phyloP scores from a whole-genome alignment of 2,797 vertebrate genomes.

The Cichlasoma orientale region DNA sequence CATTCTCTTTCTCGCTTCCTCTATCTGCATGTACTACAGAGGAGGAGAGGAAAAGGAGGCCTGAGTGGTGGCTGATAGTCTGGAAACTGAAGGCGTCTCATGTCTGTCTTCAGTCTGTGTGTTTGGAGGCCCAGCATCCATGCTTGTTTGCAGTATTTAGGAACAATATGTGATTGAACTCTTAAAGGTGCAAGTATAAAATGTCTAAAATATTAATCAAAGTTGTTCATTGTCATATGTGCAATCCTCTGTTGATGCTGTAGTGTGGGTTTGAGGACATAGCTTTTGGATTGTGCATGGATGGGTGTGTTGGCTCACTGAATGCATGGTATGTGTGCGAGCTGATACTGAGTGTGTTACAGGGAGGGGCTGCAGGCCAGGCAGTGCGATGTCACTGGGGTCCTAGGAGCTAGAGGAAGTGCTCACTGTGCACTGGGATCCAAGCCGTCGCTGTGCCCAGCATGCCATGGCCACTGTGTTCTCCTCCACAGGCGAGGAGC shows the following conservation, averaged over 20 bases:
- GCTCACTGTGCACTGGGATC: conserved; percentile 82
- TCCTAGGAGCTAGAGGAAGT: conserved; percentile 82
- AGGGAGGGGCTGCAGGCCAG: conserved; percentile 72
- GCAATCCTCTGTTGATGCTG: conserved; percentile 20
- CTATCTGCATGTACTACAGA: conserved; percentile 63
- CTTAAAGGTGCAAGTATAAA: conserved; percentile 14
- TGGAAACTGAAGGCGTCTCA: conserved; percentile 56
- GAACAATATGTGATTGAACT: conserved; percentile 21
- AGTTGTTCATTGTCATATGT: conserved; percentile 16
- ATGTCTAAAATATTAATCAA: conserved; percentile 26
- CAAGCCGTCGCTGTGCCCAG: conserved; percentile 80
- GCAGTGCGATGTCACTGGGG: conserved; percentile 78
- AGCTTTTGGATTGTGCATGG: conserved; percentile 35
- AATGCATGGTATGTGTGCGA: conserved; percentile 72
- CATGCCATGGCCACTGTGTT: conserved; percentile 78
- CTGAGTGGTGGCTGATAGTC: conserved; percentile 52
- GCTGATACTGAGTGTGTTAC: conserved; percentile 64
- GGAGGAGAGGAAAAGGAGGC: conserved; percentile 53
- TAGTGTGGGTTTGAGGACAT: conserved; percentile 40
- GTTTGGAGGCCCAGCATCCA: conserved; percentile 29
- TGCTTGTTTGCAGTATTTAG: conserved; percentile 36
- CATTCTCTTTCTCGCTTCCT: conserved; percentile 72
- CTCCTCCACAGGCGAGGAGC: conserved; percentile 62
- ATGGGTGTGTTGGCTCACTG: conserved; percentile 65
- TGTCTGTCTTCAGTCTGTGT: conserved; percentile 41